Evolutionary conservation across 2,888 invertebrate genomes (phyloP).

Genomic region (Himalopsyche anomala): DNA sequence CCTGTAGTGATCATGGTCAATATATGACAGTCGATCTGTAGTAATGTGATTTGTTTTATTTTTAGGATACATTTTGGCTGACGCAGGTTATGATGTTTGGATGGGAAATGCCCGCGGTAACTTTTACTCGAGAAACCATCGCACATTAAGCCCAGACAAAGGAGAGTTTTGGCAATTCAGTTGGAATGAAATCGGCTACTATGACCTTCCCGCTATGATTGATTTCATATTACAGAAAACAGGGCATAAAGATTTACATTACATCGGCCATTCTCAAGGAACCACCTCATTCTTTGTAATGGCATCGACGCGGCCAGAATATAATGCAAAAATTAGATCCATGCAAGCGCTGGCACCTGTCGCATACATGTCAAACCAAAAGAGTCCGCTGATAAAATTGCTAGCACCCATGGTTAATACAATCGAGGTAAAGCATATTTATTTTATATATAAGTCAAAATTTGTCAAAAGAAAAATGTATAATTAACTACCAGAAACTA

Average conservation of each 20-base stretch:
- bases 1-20: neutral
- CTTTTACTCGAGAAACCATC: slow-evolving; percentile 80
- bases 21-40: too few relatives aligned
- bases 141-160: slow-evolving; percentile 72
- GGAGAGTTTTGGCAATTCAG: slow-evolving; percentile 83
- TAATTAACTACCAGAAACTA: neutral
- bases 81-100: slow-evolving; percentile 88
- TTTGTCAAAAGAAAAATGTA: neutral
- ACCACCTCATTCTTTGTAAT: slow-evolving; percentile 79
- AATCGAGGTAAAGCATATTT: slow-evolving; percentile 72
- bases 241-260: slow-evolving; percentile 80
- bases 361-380: slow-evolving; percentile 74
- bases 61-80: slow-evolving; percentile 77
- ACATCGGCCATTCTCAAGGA: slow-evolving; percentile 89
- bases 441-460: neutral
- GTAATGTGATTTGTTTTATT: slow-evolving; percentile 53
- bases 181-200: slow-evolving; percentile 89
- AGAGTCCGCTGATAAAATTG: slow-evolving; percentile 74
- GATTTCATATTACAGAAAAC: slow-evolving; percentile 82
- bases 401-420: slow-evolving; percentile 73
- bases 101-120: slow-evolving; percentile 89
- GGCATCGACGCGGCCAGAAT: slow-evolving; percentile 76
- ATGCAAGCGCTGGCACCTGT: slow-evolving; percentile 79
- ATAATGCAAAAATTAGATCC: slow-evolving; percentile 76
- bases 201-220: slow-evolving; percentile 89